Base-by-base conservation (phyloP, 2,113 vertebrate genomes). In the Python bivittatus region DNA sequence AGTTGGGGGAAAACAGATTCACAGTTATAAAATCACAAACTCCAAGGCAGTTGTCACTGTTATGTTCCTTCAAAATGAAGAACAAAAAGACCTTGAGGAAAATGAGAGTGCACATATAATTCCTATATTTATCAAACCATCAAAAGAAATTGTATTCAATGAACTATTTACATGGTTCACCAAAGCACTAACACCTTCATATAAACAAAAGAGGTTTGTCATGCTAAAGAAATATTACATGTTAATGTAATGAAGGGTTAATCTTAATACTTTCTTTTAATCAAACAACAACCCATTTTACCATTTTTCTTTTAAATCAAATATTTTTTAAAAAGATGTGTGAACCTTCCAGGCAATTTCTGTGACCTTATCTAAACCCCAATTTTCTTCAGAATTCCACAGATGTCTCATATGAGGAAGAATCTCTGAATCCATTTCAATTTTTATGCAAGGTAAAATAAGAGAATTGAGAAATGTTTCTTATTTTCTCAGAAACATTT, bases 1-100 rank as follows among this genome's bases (percentile, higher is more conserved):
- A 94, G 85, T 93, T 84, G 93, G 53, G 3, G 0, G 38, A 94
- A 96, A 94, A 90, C 6, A 90, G 86, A 96, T 94, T 92, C 91
- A 96, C 84, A 88, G 68, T 90, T 93, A 23, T 3, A 86, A 64
- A 54, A 87, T 85, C 90, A 79, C 68, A 94, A 90, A 96, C 91
- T 89, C 61, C 86, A 92, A 88, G 4, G 42, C 87, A 57, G 38
- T 68, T 92, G 57, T 5, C 3, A 58, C 3, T 86, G 27, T 90
- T 94, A 25, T 93, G 44, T 93, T 54, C 57, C 88, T 90, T 72
- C 91, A 89, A 52, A 33, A n/a, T 91, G 85, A 84, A 91, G 4
- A 91, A 90, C 84, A 91, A 92, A 17, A 57, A 90, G 93, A 94
- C 48, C 4, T 94, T 89, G 79, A 91, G 17, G 87, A 58, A n/a